Conservation (phyloP, 2,113 vertebrate genomes). For the Coptodon bakossiorum region DNA sequence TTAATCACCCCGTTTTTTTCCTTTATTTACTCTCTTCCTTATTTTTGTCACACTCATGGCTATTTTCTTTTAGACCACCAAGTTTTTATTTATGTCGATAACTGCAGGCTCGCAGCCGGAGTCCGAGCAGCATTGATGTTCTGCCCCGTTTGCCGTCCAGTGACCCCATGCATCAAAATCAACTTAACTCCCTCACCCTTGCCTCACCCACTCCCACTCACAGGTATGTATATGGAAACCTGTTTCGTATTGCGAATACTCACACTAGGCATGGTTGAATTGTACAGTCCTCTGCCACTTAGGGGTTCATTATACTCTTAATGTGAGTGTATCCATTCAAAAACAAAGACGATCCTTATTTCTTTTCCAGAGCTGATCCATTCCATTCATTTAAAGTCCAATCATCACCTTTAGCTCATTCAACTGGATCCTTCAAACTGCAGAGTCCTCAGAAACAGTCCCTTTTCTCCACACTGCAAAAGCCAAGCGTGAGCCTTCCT, state of each 20-base stretch:
- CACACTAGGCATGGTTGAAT: neutral
- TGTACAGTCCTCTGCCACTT: neutral
- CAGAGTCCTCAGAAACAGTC: constrained; percentile 53
- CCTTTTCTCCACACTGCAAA: constrained; percentile 26
- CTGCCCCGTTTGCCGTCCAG: constrained; percentile 63
- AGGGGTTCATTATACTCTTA: neutral
- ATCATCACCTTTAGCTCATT: constrained; percentile 34
- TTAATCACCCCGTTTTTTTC: constrained; percentile 30
- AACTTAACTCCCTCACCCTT: constrained; percentile 60
- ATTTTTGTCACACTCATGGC: constrained; percentile 79
- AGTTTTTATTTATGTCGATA: constrained; percentile 99
- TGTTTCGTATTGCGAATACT: neutral
- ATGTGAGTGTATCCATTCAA: neutral
- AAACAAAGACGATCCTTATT: neutral
- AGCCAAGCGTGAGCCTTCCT: constrained; percentile 37
- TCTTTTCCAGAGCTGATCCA: constrained; percentile 61
- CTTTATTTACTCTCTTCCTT: constrained; percentile 39
- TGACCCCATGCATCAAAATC: constrained; percentile 67
- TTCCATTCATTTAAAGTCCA: constrained; percentile 64
- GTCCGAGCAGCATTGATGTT: constrained; percentile 79
- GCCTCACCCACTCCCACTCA: constrained; percentile 47
- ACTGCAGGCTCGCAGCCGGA: constrained; percentile 88
- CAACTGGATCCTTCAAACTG: constrained; percentile 46
- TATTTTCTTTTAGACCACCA: constrained; percentile 90
- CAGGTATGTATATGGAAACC: constrained; percentile 56